Percentiles rank a stretch among this genome's conserved stretches.
These are phyloP conservation scores for Sylvilagus bachmani DNA, from an alignment of 2,113 vertebrate genomes.

Conservation along the genomic window DNA sequence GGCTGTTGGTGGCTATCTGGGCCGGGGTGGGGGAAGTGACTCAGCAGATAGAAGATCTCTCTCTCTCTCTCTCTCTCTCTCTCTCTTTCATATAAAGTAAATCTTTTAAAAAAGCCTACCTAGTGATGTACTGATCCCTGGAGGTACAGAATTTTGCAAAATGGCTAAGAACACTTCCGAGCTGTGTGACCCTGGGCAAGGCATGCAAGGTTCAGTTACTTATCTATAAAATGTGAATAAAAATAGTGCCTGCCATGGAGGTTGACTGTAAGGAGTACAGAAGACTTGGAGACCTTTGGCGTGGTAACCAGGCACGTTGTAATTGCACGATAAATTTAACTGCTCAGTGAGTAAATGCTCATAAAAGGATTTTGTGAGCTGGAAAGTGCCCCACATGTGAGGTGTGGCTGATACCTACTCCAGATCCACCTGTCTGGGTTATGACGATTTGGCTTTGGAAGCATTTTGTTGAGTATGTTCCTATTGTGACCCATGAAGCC, in stretches of 20 bases:
- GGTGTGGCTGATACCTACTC: background rate
- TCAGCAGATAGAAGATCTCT: too few species aligned
- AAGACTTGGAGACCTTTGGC: background rate
- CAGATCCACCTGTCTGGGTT: background rate
- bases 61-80: too few species aligned
- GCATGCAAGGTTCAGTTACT: constrained; percentile 1
- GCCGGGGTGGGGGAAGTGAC: too few species aligned
- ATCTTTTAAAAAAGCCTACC: background rate
- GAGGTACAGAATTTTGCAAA: background rate
- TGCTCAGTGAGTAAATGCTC: background rate
- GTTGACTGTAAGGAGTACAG: background rate
- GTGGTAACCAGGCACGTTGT: background rate
- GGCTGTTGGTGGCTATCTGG: too few species aligned
- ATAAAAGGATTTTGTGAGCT: background rate
- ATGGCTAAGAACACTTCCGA: background rate
- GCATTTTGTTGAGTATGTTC: background rate
- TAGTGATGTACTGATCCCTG: background rate
- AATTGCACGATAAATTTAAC: background rate
- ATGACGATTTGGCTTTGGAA: background rate
- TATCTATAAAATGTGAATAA: background rate
- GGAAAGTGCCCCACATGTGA: background rate
- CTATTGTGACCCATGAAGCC: background rate
- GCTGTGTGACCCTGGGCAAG: background rate
- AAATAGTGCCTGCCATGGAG: background rate
- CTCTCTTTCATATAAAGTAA: too few species aligned